Base-by-base conservation (phyloP, 1,140 invertebrate species). In the Pomacea maculata region DNA sequence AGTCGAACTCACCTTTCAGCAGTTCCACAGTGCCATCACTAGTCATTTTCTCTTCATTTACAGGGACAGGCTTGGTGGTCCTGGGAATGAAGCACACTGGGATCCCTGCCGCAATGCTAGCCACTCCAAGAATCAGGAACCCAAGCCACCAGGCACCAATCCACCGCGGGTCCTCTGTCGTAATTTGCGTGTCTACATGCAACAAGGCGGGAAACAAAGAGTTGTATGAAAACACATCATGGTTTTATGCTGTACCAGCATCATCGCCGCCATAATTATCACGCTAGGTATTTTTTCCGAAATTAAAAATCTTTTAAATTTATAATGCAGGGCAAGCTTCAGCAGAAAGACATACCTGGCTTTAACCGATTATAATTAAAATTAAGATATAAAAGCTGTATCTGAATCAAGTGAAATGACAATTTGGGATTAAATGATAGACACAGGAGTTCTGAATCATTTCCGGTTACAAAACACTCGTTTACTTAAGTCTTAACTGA, bases 111-210 rank as follows among this genome's bases (percentile, higher is more conserved):
- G 97, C 87, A 67, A 97, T 94, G 0, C 96, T 92, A 0, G 96
- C 91, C 15, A 95, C 88, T 1, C 96, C 96, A 82, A 95, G 95
- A 1, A 97, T 92, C 12, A 97, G 89, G 88, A 97, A 97, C 17
- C 97, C 96, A 54, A 96, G 95, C 97, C 97, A 98, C 96, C 96
- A 98, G 93, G 97, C 96, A 34, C 97, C 96, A 17, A 98, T 95
- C 95, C 96, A 97, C 77, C 85, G 80, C 34, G 85, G 86, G 76
- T 90, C 86, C 5, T 79, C 68, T 9, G 83, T 78, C 11, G 76
- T 73, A 7, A 86, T 83, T 4, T 68, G 61, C 10, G 84, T 84
- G n/a, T 84, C 87, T 87, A 78, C 15, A 68, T 17, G 21, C 17
- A 25, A 45, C 8, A 63, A 70, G 21, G 12, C 25, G 21, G 21